Percentiles rank a stretch among this genome's conserved stretches.
Evolutionary conservation across 2,797 vertebrate species (phyloP).

Genomic region (Setipinna tenuifilis): DNA sequence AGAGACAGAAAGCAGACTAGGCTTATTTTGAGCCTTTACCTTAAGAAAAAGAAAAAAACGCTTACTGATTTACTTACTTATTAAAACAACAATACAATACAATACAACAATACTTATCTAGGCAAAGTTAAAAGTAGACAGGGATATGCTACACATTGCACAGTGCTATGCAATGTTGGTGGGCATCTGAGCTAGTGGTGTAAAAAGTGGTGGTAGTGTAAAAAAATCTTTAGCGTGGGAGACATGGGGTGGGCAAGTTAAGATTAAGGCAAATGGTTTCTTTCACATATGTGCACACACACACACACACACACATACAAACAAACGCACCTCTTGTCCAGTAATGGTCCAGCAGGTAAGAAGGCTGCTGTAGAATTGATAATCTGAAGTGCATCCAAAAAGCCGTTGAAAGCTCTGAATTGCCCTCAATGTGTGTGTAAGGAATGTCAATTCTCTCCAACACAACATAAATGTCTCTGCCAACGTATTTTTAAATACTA

Average conservation of each 20-base stretch:
- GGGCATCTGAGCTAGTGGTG: no score
- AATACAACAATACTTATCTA: no score
- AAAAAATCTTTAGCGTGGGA: not conserved
- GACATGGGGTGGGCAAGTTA: not conserved
- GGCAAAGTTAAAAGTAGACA: no score
- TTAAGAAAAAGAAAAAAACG: no score
- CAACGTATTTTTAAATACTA: not conserved
- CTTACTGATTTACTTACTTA: no score
- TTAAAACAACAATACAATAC: no score
- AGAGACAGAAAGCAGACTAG: no score
- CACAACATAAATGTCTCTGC: not conserved
- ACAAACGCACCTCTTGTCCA: not conserved
- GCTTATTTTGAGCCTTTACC: no score
- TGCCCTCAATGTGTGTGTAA: not conserved
- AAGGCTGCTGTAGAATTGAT: not conserved
- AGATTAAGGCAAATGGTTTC: not conserved
- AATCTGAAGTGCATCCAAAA: not conserved
- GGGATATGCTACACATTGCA: no score
- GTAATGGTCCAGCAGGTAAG: not conserved
- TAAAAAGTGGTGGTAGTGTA: no score
- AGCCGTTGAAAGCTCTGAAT: not conserved
- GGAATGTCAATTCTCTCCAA: not conserved
- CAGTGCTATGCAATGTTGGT: no score
- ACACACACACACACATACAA: not conserved
- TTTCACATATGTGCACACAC: not conserved